Conservation (phyloP, 2,113 vertebrate genomes). For the Nyctibius bracteatus region DNA sequence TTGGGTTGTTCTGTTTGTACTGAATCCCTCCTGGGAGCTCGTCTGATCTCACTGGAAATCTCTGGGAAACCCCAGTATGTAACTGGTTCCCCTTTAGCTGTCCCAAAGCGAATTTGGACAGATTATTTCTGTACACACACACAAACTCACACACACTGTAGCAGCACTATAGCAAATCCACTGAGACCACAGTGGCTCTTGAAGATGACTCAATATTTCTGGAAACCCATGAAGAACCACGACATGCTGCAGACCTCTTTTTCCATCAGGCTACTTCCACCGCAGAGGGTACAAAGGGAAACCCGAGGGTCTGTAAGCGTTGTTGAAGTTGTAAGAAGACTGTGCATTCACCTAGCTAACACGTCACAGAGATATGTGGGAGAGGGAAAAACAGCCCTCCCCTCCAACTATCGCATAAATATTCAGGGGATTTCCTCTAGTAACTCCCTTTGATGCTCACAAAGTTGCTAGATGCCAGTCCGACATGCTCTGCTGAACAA, state of each 20-base stretch:
- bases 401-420: not conserved
- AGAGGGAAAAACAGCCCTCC: not conserved
- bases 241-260: not conserved
- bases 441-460: slow-evolving; percentile 49
- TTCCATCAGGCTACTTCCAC: not conserved
- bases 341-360: fast-evolving
- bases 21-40: not conserved
- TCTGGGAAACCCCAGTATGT: slow-evolving; percentile 36
- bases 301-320: fast-evolving
- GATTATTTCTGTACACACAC: not conserved
- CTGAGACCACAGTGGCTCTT: not conserved
- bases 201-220: slow-evolving; percentile 22
- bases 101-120: not conserved
- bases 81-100: not conserved
- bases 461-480: slow-evolving; percentile 33
- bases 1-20: not conserved
- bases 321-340: not conserved
- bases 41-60: slow-evolving; percentile 3
- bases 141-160: not conserved
- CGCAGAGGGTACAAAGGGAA: not conserved
- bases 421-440: slow-evolving; percentile 55
- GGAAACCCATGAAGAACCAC: not conserved
- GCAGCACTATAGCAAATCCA: not conserved
- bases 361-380: not conserved
- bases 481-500: not conserved